Conservation (phyloP, 1,140 invertebrate genomes). For the Drosophila neocordata region DNA sequence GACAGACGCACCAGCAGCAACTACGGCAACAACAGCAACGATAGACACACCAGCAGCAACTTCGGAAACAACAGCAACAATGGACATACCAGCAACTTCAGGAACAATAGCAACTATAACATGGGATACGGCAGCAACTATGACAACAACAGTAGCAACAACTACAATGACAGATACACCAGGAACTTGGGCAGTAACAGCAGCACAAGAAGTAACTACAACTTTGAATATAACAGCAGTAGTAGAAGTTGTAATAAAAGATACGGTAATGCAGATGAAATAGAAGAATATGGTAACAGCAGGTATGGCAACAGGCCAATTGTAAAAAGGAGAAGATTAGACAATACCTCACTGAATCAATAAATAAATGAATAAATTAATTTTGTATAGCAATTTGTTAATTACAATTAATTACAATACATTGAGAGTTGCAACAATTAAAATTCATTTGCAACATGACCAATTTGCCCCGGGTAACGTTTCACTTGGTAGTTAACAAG, state of each 20-base stretch:
- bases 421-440: slow-evolving; percentile 55
- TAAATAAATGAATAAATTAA: background rate
- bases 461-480: slow-evolving; percentile 43
- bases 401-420: background rate
- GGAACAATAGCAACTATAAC: background rate
- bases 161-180: background rate
- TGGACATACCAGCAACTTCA: background rate
- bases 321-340: too few relatives aligned
- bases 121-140: background rate
- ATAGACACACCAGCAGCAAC: background rate
- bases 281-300: too few relatives aligned
- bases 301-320: too few relatives aligned
- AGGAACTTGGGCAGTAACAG: background rate
- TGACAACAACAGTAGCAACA: background rate
- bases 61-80: background rate
- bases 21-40: background rate
- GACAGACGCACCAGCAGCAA: background rate
- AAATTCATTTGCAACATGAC: slow-evolving; percentile 75
- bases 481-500: slow-evolving; percentile 68
- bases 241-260: too few relatives aligned
- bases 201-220: background rate
- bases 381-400: background rate
- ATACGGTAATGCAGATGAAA: too few relatives aligned
- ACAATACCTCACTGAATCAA: background rate
- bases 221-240: too few relatives aligned